These are phyloP conservation scores for Istiophorus platypterus DNA, from an alignment of 2,113 vertebrate species.

Conservation along the genomic window DNA sequence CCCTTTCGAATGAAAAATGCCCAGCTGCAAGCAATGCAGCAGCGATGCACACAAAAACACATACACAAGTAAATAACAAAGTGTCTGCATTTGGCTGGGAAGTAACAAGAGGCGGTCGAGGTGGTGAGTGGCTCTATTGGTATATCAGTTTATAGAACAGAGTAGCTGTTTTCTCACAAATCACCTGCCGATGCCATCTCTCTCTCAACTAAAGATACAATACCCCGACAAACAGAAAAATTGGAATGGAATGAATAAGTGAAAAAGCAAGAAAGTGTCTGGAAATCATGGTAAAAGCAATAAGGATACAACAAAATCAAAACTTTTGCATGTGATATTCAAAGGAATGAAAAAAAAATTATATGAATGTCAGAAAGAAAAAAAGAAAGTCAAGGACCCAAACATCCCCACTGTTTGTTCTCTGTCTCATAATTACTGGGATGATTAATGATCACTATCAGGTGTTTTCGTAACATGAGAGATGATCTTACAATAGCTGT, in stretches of 20 bases:
- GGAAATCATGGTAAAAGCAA: background rate
- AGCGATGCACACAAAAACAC: conserved; percentile 25
- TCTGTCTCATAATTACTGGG: conserved; percentile 59
- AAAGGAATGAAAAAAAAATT: conserved; percentile 24
- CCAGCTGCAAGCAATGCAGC: conserved; percentile 63
- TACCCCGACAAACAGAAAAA: conserved; percentile 15
- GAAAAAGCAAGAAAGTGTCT: conserved; percentile 6
- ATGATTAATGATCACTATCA: conserved; percentile 67
- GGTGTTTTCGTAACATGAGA: conserved; percentile 42
- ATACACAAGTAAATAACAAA: conserved; percentile 34
- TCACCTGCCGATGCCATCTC: conserved; percentile 57
- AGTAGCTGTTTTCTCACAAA: conserved; percentile 44
- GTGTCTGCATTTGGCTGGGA: conserved; percentile 52
- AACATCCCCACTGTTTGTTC: conserved; percentile 52
- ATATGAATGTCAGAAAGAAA: conserved; percentile 29
- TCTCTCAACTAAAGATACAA: conserved; percentile 46
- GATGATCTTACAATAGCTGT: conserved; percentile 42
- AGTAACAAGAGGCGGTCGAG: conserved; percentile 67
- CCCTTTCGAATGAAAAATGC: conserved; percentile 85
- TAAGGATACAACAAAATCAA: conserved; percentile 1
- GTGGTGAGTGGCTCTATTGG: conserved; percentile 52
- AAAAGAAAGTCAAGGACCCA: conserved; percentile 10
- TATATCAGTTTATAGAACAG: conserved; percentile 48
- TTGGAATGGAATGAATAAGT: conserved; percentile 21
- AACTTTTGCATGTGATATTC: conserved; percentile 15